These are phyloP conservation scores for Chymomyza amoena DNA, from an alignment of 2,888 invertebrate species.

Conservation along the genomic window DNA sequence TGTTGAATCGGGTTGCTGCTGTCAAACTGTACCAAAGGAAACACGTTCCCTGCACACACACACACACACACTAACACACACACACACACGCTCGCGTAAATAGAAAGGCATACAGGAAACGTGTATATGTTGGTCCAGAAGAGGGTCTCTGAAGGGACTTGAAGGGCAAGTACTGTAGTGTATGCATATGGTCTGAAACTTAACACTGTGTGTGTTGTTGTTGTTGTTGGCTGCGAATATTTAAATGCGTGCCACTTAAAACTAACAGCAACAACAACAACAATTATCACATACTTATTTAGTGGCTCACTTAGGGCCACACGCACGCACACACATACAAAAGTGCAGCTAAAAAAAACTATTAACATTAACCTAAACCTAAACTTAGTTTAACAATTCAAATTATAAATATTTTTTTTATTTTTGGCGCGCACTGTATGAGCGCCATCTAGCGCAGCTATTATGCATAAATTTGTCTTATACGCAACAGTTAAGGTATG, in stretches of 20 bases:
- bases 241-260: conserved; percentile 62
- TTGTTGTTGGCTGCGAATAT: conserved; percentile 62
- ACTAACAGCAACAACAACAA: conserved; percentile 42
- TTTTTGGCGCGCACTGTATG: no score
- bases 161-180: conserved; percentile 8
- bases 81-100: not conserved
- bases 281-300: conserved; percentile 15
- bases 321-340: not conserved
- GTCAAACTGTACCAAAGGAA: conserved; percentile 66
- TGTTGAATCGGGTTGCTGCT: conserved; percentile 15
- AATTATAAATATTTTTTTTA: no score
- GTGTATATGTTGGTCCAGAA: conserved; percentile 1
- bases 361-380: no score
- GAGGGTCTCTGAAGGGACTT: conserved; percentile 1
- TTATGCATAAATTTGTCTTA: no score
- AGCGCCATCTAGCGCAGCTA: no score
- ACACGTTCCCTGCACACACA: conserved; percentile 47
- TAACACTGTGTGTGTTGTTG: conserved; percentile 51
- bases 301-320: not conserved
- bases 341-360: no score
- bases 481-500: no score
- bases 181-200: conserved; percentile 49
- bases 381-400: no score
- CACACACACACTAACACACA: conserved; percentile 8
- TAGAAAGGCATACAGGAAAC: conserved; percentile 32